Percentiles rank a stretch among this genome's conserved stretches.
Conservation (phyloP, 2,113 vertebrate genomes). For the Sardina pilchardus region DNA sequence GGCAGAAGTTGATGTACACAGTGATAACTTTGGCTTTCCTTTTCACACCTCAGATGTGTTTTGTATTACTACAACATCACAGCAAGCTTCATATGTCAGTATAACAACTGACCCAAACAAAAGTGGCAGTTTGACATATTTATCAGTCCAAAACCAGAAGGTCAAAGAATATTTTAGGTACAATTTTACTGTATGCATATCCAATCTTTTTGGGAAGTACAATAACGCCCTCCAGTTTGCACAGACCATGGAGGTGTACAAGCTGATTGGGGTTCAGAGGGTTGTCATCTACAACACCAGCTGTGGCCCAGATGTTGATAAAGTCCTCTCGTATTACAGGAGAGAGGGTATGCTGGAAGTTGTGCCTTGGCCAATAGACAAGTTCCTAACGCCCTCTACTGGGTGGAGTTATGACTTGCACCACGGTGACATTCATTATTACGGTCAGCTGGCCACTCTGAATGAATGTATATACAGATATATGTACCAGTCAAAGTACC, state of each 20-base stretch:
- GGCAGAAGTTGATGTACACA: slow-evolving; percentile 61
- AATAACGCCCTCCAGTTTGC: slow-evolving; percentile 78
- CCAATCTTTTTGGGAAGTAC: slow-evolving; percentile 72
- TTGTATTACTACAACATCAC: slow-evolving; percentile 49
- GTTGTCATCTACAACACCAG: slow-evolving; percentile 77
- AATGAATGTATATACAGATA: too few species aligned
- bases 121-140: slow-evolving; percentile 26
- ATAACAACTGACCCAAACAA: slow-evolving; percentile 24
- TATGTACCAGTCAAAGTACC: too few species aligned
- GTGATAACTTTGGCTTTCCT: too few species aligned
- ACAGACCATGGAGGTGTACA: slow-evolving; percentile 79
- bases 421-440: too few species aligned
- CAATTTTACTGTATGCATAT: slow-evolving; percentile 79
- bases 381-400: too few species aligned
- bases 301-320: too few species aligned
- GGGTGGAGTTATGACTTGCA: too few species aligned
- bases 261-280: slow-evolving; percentile 70
- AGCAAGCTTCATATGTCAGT: slow-evolving; percentile 37
- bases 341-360: too few species aligned
- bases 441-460: too few species aligned
- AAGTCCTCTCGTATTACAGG: too few species aligned
- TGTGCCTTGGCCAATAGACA: too few species aligned
- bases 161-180: slow-evolving; percentile 33
- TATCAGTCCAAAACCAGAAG: slow-evolving; percentile 67
- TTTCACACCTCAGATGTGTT: slow-evolving; percentile 61